Conservation (phyloP, 2,888 invertebrate species). For the Gastrophysa polygoni region DNA sequence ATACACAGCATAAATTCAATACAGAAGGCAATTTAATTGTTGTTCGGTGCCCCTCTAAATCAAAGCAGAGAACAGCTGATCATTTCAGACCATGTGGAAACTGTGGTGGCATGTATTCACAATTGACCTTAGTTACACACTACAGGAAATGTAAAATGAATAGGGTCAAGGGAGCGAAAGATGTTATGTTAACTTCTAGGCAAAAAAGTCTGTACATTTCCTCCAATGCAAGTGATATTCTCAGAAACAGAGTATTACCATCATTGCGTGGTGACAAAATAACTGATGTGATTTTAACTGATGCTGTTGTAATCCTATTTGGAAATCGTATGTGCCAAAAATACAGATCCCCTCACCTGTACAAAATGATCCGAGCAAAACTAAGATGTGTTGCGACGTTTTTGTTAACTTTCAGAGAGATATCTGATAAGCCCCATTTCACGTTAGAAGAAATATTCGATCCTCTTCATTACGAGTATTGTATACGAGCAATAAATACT, state of each 20-base stretch:
- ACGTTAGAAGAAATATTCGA: conserved; percentile 16
- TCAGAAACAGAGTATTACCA: conserved; percentile 17
- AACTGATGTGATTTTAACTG: too few species aligned
- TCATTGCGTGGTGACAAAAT: conserved; percentile 8
- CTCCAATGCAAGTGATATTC: conserved; percentile 12
- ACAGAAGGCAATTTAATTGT: conserved; percentile 15
- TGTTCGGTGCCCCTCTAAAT: conserved; percentile 9
- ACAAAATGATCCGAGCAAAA: conserved; percentile 15
- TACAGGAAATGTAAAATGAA: conserved; percentile 11
- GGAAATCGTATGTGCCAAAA: conserved; percentile 18
- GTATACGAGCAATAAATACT: conserved; percentile 15
- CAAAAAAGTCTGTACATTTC: conserved; percentile 8
- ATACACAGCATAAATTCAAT: conserved; percentile 10
- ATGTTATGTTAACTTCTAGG: conserved; percentile 5
- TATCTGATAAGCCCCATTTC: conserved; percentile 10
- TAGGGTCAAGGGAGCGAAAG: background rate
- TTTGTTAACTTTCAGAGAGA: conserved; percentile 5
- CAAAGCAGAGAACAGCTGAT: conserved; percentile 9
- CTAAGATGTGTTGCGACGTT: conserved; percentile 21
- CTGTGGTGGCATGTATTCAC: conserved; percentile 16
- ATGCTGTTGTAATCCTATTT: conserved; percentile 17
- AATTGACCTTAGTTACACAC: conserved; percentile 9
- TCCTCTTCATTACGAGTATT: conserved; percentile 16
- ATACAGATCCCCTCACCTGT: conserved; percentile 19
- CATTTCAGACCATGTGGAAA: conserved; percentile 14